These are phyloP conservation scores for Tetrax tetrax DNA, from an alignment of 2,113 vertebrate genomes.

Conservation along the genomic window DNA sequence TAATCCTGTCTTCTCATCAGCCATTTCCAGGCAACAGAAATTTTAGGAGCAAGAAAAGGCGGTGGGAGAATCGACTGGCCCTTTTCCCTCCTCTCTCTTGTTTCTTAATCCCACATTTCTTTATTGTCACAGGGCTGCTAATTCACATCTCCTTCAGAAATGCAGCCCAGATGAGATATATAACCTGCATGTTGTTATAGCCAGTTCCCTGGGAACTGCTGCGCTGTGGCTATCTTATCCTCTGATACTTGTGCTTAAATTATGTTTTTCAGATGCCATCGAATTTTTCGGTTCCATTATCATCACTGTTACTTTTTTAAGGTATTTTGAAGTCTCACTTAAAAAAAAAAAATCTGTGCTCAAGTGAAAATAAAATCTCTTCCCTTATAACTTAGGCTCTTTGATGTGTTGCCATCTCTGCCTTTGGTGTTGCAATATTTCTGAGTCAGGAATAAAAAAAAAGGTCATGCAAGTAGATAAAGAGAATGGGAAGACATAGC, in stretches of 20 bases:
- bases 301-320: neutral
- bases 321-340: neutral
- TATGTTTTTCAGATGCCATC: neutral
- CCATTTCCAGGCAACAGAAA: constrained; percentile 56
- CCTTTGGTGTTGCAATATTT: neutral
- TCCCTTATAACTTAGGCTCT: neutral
- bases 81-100: neutral
- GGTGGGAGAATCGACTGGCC: fast-evolving
- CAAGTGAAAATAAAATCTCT: neutral
- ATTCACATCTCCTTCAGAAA: neutral
- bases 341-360: neutral
- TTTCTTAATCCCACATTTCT: neutral
- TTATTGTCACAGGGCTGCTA: neutral
- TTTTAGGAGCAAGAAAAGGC: neutral
- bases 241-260: neutral
- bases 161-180: neutral
- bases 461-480: neutral
- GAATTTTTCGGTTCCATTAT: neutral
- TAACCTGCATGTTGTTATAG: neutral
- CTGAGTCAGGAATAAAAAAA: neutral
- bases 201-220: neutral
- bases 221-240: neutral
- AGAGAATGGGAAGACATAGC: neutral
- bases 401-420: neutral
- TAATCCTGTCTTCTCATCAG: constrained; percentile 35